Evolutionary conservation across 2,113 vertebrate species (phyloP).

Genomic region (Oenanthe melanoleuca): DNA sequence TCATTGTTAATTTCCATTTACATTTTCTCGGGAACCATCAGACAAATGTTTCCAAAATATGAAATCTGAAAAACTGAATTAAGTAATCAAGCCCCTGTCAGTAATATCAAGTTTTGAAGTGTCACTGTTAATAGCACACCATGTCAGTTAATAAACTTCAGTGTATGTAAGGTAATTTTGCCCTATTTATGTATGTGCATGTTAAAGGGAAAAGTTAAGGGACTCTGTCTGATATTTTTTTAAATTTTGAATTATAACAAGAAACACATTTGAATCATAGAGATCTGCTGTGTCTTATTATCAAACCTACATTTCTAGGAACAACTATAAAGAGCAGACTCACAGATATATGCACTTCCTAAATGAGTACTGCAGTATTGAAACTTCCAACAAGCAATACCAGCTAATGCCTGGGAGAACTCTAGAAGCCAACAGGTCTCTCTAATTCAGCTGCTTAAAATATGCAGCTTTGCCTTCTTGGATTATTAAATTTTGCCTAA

Average conservation of each 20-base stretch:
- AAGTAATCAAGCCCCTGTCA: slow-evolving; percentile 44
- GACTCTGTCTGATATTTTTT: not conserved
- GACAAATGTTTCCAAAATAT: not conserved
- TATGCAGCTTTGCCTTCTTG: not conserved
- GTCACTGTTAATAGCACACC: slow-evolving; percentile 17
- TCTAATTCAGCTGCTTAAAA: not conserved
- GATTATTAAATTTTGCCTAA: not conserved
- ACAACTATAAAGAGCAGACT: not conserved
- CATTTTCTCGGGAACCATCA: not conserved
- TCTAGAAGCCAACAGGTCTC: not conserved
- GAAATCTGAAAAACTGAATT: slow-evolving; percentile 40
- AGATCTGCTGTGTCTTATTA: not conserved
- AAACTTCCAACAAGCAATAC: not conserved
- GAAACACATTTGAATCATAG: not conserved
- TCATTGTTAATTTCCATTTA: not conserved
- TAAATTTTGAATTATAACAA: not conserved
- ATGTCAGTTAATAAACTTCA: not conserved
- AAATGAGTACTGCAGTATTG: not conserved
- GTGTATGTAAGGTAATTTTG: not conserved
- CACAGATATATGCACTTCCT: not conserved
- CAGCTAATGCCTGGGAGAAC: not conserved
- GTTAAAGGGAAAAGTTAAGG: not conserved
- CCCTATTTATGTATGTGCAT: not conserved
- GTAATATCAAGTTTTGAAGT: slow-evolving; percentile 26
- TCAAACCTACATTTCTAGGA: not conserved